Evolutionary conservation across 2,113 vertebrate species (phyloP).

Genomic region (Alosa alosa): DNA sequence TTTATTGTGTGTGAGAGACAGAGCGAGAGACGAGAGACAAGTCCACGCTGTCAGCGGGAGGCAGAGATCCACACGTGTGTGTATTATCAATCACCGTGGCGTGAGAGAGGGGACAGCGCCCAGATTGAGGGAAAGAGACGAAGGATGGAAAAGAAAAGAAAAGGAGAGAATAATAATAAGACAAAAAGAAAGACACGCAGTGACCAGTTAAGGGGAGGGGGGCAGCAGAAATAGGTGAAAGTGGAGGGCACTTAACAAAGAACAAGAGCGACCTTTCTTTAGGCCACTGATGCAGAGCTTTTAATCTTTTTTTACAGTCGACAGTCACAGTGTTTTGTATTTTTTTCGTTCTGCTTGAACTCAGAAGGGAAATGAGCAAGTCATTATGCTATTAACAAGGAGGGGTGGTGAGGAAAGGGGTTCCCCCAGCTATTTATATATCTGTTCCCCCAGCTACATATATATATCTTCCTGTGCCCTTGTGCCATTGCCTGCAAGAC

Average conservation of each 20-base stretch:
- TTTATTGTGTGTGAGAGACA: neutral
- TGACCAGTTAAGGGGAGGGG: constrained; percentile 21
- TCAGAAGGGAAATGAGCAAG: constrained; percentile 17
- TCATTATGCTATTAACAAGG: constrained; percentile 32
- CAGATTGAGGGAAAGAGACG: constrained; percentile 37
- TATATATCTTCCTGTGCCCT: neutral
- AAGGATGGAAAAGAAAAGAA: neutral
- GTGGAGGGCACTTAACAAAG: neutral
- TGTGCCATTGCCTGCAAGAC: neutral
- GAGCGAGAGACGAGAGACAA: neutral
- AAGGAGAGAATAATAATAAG: neutral
- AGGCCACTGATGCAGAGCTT: neutral
- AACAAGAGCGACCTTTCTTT: neutral
- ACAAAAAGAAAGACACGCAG: neutral
- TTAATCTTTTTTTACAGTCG: neutral
- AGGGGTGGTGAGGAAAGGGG: neutral
- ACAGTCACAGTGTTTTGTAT: constrained; percentile 8
- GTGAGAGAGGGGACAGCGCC: neutral
- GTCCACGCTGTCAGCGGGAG: too few relatives aligned
- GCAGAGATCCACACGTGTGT: too few relatives aligned
- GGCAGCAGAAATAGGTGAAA: constrained; percentile 32
- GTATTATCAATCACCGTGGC: neutral
- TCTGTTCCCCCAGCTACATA: neutral
- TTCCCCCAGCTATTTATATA: neutral
- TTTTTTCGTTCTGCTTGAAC: neutral